phyloP scores from a whole-genome alignment of 2,797 vertebrate genomes.

The Semaprochilodus insignis region DNA sequence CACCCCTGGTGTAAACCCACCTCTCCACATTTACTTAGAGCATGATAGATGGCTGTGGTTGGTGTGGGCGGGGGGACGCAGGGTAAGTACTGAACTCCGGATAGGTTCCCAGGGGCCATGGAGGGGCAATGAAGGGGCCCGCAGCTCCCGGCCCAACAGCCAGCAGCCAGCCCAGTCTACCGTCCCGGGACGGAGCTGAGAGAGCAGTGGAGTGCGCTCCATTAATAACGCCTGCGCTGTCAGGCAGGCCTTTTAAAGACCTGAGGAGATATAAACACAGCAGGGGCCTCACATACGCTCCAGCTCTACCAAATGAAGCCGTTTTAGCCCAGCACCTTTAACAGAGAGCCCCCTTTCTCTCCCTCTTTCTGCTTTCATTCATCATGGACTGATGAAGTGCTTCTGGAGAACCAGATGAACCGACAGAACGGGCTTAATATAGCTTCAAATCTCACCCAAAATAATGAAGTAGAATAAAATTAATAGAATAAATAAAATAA shows the following conservation, averaged over 20 bases:
- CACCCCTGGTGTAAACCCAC: constrained; percentile 22
- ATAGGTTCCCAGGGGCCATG: not conserved
- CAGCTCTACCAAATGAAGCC: constrained; percentile 27
- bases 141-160: not conserved
- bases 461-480: not conserved
- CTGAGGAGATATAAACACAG: constrained; percentile 56
- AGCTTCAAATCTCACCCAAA: not conserved
- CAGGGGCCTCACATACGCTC: constrained; percentile 35
- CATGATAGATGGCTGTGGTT: constrained; percentile 30
- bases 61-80: not conserved
- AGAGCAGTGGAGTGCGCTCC: constrained; percentile 14
- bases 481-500: too few species aligned
- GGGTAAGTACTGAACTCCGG: constrained; percentile 16
- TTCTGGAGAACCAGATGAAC: not conserved
- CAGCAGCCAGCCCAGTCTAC: not conserved
- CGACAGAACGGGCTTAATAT: not conserved
- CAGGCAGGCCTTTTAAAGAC: constrained; percentile 57
- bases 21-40: constrained; percentile 28
- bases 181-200: constrained; percentile 24
- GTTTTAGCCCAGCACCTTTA: constrained; percentile 45
- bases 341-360: constrained; percentile 20
- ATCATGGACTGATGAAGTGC: not conserved
- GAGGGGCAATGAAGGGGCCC: not conserved
- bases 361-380: not conserved
- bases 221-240: constrained; percentile 52